Evolutionary conservation across 1,140 invertebrate species (phyloP).

Genomic region (Manduca sexta): DNA sequence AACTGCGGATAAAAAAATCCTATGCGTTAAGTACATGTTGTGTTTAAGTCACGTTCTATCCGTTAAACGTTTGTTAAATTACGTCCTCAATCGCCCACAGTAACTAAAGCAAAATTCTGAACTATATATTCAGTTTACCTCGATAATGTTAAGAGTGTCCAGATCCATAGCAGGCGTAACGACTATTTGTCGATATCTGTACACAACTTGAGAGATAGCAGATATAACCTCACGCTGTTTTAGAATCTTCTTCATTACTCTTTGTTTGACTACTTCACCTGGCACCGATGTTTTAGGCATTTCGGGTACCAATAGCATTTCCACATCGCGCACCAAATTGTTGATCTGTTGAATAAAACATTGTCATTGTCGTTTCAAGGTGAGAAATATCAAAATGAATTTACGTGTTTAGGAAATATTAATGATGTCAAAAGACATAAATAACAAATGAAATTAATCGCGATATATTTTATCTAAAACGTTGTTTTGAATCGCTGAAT

Average conservation of each 20-base stretch:
- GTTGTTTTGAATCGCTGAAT: too few relatives aligned
- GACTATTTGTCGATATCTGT: constrained; percentile 25
- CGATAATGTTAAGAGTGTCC: constrained; percentile 34
- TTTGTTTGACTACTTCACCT: background rate
- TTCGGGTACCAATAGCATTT: background rate
- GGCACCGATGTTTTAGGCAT: background rate
- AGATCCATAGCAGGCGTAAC: constrained; percentile 20
- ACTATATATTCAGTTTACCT: constrained; percentile 21
- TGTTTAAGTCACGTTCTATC: too few relatives aligned
- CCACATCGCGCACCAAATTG: background rate
- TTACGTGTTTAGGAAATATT: too few relatives aligned
- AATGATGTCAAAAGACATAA: too few relatives aligned
- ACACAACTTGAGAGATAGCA: constrained; percentile 33
- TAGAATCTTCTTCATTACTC: constrained; percentile 1
- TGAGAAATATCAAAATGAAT: too few relatives aligned
- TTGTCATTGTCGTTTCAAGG: too few relatives aligned
- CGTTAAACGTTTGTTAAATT: too few relatives aligned
- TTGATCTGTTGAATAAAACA: background rate
- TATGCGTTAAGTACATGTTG: too few relatives aligned
- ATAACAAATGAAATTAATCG: too few relatives aligned
- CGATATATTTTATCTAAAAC: too few relatives aligned
- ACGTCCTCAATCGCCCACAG: too few relatives aligned
- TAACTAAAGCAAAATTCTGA: constrained; percentile 2
- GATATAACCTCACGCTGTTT: constrained; percentile 24
- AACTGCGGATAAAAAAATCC: too few relatives aligned